Evolutionary conservation across 2,113 vertebrate genomes (phyloP), one percentile per base, ranked within the genome.

Genomic region (Reinhardtius hippoglossoides): DNA sequence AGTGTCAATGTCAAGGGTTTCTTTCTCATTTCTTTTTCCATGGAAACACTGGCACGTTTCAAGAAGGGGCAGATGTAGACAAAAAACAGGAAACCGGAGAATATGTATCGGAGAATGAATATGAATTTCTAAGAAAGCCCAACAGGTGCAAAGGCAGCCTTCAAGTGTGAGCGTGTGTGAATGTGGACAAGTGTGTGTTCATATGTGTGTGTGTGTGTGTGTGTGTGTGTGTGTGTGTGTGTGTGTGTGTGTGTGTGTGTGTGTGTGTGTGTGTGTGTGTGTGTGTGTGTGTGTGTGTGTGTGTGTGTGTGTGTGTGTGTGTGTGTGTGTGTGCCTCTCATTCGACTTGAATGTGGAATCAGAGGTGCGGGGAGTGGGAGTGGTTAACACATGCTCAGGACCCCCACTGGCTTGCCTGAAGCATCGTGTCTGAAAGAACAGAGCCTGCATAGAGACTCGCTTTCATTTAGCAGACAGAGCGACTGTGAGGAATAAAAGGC

Each of bases 351-450:
- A 56, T 9, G 63, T 76, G 2, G 15, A 76, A 65, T 18, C 37
- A 70, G 78, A 78, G 72, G 69, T 78, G 68, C 4, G n/a, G 69
- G n/a, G 82, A 82, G 76, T 72, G 78, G 85, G 80, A 80, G 88
- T 74, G 80, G 83, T 81, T 77, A 81, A 85, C 78, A 90, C 84
- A 76, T 78, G 72, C 80, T 77, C 82, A 76, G 78, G 65, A 90
- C 75, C 84, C 76, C 87, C 21, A 35, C 59, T 64, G 71, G 50
- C 68, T 73, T 56, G 83, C 84, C 83, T 78, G 50, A 76, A 78
- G 78, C 85, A 71, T 78, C 61, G 61, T 66, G 70, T 83, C 57
- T 67, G 24, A 61, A 82, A 75, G 75, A 70, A 71, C 61, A 76
- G 13, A 72, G 66, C 14, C 75, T 73, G 67, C 71, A 80, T 44